Conservation (phyloP, 2,888 invertebrate genomes). For the Sisyra nigra region DNA sequence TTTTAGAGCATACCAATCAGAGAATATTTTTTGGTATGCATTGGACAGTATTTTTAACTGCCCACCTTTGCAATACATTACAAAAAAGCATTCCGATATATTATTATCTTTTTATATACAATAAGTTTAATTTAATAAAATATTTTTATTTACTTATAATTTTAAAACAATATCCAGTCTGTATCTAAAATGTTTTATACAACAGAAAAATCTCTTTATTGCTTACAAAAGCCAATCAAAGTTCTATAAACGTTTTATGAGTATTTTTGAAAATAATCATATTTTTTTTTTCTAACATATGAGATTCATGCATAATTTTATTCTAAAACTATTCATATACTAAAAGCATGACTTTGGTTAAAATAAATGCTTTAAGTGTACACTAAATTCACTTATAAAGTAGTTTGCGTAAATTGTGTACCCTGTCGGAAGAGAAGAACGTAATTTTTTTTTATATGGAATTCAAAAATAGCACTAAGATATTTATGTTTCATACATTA, state of each 20-base stretch:
- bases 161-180: not conserved
- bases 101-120: slow-evolving; percentile 1
- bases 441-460: not conserved
- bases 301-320: too few relatives aligned
- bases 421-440: not conserved
- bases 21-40: too few relatives aligned
- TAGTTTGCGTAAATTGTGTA: not conserved
- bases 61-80: not conserved
- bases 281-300: too few relatives aligned
- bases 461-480: too few relatives aligned
- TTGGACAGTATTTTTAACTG: too few relatives aligned
- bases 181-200: not conserved
- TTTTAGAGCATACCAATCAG: too few relatives aligned
- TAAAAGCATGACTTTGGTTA: too few relatives aligned
- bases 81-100: slow-evolving; percentile 4
- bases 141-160: not conserved
- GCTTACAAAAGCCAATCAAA: too few relatives aligned
- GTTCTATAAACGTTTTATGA: too few relatives aligned
- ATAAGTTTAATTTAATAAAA: not conserved
- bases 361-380: too few relatives aligned
- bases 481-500: not conserved
- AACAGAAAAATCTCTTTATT: not conserved
- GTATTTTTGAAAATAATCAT: too few relatives aligned
- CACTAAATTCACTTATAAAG: not conserved
- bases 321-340: too few relatives aligned